Percentiles rank a stretch among this genome's conserved stretches.
phyloP scores from a whole-genome alignment of 2,113 vertebrate genomes.

The Cephalopholis sonnerati region DNA sequence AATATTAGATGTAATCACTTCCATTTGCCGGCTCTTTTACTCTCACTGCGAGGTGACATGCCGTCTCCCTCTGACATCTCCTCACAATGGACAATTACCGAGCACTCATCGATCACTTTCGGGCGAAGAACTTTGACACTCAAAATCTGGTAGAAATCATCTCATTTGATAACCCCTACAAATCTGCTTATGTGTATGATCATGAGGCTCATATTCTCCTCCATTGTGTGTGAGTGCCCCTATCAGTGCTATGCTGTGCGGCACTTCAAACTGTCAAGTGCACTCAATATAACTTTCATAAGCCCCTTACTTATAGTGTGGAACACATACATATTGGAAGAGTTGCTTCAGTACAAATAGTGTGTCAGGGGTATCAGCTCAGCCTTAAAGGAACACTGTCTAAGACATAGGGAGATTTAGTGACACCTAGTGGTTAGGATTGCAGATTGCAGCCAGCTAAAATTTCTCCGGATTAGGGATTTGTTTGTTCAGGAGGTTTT shows the following conservation, averaged over 20 bases:
- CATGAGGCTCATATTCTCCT: slow-evolving; percentile 22
- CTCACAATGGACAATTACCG: slow-evolving; percentile 76
- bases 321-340: slow-evolving; percentile 23
- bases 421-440: too few species aligned
- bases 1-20: slow-evolving; percentile 86
- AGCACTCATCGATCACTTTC: slow-evolving; percentile 78
- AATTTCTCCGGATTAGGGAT: too few species aligned
- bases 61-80: slow-evolving; percentile 68
- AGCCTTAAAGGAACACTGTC: slow-evolving; percentile 30
- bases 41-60: slow-evolving; percentile 80
- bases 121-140: slow-evolving; percentile 54
- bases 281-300: slow-evolving; percentile 30
- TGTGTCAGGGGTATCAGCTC: slow-evolving; percentile 34
- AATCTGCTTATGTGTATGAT: slow-evolving; percentile 36
- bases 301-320: slow-evolving; percentile 1
- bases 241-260: slow-evolving; percentile 13
- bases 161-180: slow-evolving; percentile 54
- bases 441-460: too few species aligned
- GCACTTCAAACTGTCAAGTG: slow-evolving; percentile 44
- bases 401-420: too few species aligned
- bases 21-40: slow-evolving; percentile 76
- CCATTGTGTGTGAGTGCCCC: slow-evolving; percentile 1
- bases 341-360: slow-evolving; percentile 50
- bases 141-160: slow-evolving; percentile 73
- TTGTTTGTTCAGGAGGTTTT: too few species aligned